Evolutionary conservation across 1,140 invertebrate genomes (phyloP), one percentile per base, ranked within the genome.

Genomic region (Hylyphantes graminicola): DNA sequence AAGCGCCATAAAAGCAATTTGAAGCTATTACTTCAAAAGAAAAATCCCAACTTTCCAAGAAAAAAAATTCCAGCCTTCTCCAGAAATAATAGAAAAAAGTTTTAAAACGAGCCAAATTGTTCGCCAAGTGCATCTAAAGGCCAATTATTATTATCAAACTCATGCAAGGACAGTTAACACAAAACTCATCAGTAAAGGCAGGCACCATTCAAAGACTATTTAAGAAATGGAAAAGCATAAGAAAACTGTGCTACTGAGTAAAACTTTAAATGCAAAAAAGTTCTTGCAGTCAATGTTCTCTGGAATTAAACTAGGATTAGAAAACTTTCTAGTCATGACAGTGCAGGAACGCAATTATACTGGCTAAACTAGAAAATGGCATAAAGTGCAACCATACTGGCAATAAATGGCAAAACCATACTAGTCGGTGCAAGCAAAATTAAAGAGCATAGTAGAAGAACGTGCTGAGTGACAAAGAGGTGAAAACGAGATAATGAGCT

Each of bases 141-240:
- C 21, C 54, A 72, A 35, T 35, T 35, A 35, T 35, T 35, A 35
- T 35, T 51, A n/a, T n/a, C n/a, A 81, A 81, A 72, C 9, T 73
- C 78, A 83, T 83, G 80, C 70, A 83, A 74, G 19, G n/a, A 65
- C 50, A 7, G 15, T 64, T 75, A n/a, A 65, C 17, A 59, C 70
- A 75, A 53, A 74, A 65, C 50, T 74, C 72, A 51, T 75, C 53
- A 81, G 80, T 74, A 83, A 83, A 83, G 80, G 80, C 80, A 83
- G 67, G 80, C 80, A 83, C 80, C 80, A 83, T 74, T 75, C 17
- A 35, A 48, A 64, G n/a, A 63, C 70, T 82, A 82, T 59, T 17
- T 61, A 75, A 72, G 57, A 77, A 19, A 55, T 76, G 21, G 21
- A 65, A 67, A 51, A 12, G 13, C 55, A 74, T 65, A 78, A 70